Percentiles rank a stretch among this genome's conserved stretches.
Evolutionary conservation across 2,113 vertebrate genomes (phyloP).

Genomic region (Hippocampus comes): DNA sequence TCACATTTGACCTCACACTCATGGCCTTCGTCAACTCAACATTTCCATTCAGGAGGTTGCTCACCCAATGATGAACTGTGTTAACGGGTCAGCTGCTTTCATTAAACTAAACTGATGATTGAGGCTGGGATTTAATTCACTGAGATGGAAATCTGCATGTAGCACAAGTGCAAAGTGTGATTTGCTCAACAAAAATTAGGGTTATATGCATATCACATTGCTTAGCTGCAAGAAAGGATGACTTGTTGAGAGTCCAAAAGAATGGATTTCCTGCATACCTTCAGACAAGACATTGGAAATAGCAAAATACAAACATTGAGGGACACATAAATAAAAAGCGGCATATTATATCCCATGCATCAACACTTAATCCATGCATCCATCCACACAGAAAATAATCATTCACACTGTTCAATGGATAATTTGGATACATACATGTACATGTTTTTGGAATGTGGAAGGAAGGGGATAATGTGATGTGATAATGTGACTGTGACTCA

Average conservation of each 20-base stretch:
- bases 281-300: not conserved
- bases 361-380: no score
- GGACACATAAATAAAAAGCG: not conserved
- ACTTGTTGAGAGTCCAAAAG: slow-evolving; percentile 10
- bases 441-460: no score
- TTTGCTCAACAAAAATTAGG: slow-evolving; percentile 49
- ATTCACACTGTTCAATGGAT: no score
- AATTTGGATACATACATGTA: no score
- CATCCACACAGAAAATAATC: no score
- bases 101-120: slow-evolving; percentile 57
- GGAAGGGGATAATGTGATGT: no score
- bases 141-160: slow-evolving; percentile 56
- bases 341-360: no score
- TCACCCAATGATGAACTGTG: slow-evolving; percentile 39
- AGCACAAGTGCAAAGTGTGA: slow-evolving; percentile 36
- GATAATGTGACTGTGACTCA: not conserved
- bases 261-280: not conserved
- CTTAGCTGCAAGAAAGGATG: not conserved
- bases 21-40: slow-evolving; percentile 48
- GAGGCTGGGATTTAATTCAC: slow-evolving; percentile 57
- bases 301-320: no score
- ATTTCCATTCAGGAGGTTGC: slow-evolving; percentile 59
- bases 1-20: slow-evolving; percentile 54
- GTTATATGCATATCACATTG: slow-evolving; percentile 4
- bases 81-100: slow-evolving; percentile 45